Base-by-base conservation (phyloP, 2,113 vertebrate species). In the Proterorhinus semilunaris region DNA sequence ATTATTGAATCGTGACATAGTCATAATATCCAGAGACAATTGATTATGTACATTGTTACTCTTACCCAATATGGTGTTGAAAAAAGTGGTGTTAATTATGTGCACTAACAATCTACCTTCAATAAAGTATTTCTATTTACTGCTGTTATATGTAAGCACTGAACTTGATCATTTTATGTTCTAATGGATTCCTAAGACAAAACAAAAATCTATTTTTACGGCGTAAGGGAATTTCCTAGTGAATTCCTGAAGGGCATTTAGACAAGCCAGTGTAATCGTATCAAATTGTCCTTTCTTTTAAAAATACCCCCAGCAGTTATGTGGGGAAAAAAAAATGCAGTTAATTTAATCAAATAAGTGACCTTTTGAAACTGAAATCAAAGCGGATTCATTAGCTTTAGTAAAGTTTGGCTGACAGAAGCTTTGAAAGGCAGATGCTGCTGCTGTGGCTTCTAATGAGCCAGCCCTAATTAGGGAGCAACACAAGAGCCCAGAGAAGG, bases 331-430 rank as follows among this genome's bases (percentile, higher is more conserved):
- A 83, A 87, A 81, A 83, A 83, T 77, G 66, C 71, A 87, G 86
- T 90, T 92, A 90, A 93, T 93, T 93, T 91, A 93, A 91, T 92
- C 89, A 92, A 92, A 91, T 92, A 91, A 93, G 91, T 93, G 88
- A 93, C 92, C 91, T 91, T 92, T 91, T 90, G 89, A 92, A 90
- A 92, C 90, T 89, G 83, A 90, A 93, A 93, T 93, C 90, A 92
- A 93, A 92, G 91, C 84, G 90, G 91, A 92, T 93, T 92, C 91
- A 93, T 93, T 93, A 93, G 92, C 91, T 93, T 92, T 91, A 91
- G 91, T 91, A 92, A 93, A 92, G 92, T 93, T 92, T 91, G 91
- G 82, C 90, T 93, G 92, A 92, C 93, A 92, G 88, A 86, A 90
- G 90, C 93, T 92, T 93, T 93, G 92, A 93, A 94, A 92, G 90